Conservation (phyloP, 1,140 invertebrate species). For the Triops longicaudatus region DNA sequence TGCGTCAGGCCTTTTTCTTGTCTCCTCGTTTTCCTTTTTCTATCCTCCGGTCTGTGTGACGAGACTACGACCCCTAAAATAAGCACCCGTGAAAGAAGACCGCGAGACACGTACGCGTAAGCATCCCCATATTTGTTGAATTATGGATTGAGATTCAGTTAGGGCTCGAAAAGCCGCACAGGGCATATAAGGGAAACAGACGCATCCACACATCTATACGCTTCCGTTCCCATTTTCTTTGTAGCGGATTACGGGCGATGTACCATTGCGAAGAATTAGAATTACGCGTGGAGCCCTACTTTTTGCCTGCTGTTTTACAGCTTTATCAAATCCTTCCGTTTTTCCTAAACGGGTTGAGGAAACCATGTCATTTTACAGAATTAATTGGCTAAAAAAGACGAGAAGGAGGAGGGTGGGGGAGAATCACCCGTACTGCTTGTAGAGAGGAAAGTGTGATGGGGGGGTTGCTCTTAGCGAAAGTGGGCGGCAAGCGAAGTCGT, state of each 20-base stretch:
- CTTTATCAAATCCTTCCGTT: neutral
- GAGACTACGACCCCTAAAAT: neutral
- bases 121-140: conserved; percentile 8
- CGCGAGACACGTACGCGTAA: neutral
- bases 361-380: neutral
- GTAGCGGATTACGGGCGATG: neutral
- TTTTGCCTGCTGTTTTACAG: neutral
- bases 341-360: neutral
- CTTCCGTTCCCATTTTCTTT: conserved; percentile 11
- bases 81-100: neutral
- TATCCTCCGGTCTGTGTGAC: neutral
- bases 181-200: neutral
- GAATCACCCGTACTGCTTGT: too few relatives aligned
- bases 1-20: neutral
- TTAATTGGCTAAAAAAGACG: too few relatives aligned
- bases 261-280: neutral
- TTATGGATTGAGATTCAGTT: neutral
- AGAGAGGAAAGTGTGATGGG: neutral
- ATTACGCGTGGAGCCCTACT: neutral
- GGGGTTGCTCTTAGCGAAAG: neutral
- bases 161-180: neutral
- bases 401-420: too few relatives aligned
- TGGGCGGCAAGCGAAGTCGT: neutral
- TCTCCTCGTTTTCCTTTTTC: neutral
- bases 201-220: neutral